Conservation (phyloP, 2,113 vertebrate species). For the Puma concolor region DNA sequence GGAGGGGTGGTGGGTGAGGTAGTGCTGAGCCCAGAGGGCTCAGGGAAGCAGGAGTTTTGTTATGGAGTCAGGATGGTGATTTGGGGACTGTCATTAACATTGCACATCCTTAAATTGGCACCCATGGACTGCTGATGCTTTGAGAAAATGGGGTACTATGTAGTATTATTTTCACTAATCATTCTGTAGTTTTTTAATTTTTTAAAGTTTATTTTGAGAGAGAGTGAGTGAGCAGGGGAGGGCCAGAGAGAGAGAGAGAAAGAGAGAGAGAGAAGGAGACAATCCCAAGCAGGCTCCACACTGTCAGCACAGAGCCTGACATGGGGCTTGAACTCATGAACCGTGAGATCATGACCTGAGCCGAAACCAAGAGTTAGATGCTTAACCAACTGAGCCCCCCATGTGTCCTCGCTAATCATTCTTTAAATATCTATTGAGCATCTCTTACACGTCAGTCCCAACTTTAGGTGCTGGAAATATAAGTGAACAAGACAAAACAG, state of each 20-base stretch:
- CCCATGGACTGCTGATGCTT: neutral
- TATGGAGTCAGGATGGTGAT: neutral
- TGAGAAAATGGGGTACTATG: neutral
- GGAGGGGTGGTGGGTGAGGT: neutral
- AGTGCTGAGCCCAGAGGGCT: neutral
- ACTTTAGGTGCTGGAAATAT: neutral
- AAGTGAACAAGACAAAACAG: neutral
- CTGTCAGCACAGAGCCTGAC: no score
- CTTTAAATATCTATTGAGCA: neutral
- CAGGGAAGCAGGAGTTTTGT: neutral
- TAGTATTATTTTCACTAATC: neutral
- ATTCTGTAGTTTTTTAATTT: neutral
- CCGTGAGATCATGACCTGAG: no score
- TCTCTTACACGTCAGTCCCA: neutral
- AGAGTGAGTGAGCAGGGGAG: no score
- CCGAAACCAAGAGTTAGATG: no score
- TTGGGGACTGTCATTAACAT: neutral
- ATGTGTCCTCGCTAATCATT: neutral
- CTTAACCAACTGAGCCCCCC: no score
- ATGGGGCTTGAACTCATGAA: no score
- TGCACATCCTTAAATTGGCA: neutral
- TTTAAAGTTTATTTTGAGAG: no score
- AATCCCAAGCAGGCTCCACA: no score
- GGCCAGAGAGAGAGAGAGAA: no score
- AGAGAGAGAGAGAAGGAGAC: no score